Evolutionary conservation across 2,113 vertebrate species (phyloP), one percentile per base, ranked within the genome.

Genomic region (Tyrannus savana): DNA sequence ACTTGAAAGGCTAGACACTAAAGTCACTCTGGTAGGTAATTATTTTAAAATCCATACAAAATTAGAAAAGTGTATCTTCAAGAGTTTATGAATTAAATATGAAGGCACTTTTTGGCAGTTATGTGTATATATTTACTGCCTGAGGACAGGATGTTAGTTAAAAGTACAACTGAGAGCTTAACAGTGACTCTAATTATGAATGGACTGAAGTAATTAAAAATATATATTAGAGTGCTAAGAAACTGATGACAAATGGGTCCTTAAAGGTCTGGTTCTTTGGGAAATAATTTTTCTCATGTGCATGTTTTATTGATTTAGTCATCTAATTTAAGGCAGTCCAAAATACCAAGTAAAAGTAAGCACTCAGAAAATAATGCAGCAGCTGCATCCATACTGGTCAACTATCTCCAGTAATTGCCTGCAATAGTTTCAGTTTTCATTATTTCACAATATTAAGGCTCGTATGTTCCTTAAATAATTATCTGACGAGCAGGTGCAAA

Each of bases 81-180:
- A 1, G 5, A 87, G 69, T 94, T 95, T 58, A 95, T 93, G 73
- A 95, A 95, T 96, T 93, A 87, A 93, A 89, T 94, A 95, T 68
- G 86, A 96, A 97, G 96, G 90, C 95, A 96, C 83, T 83, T 96
- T 59, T 58, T 93, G 95, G 93, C 80, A 96, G 83, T 82, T 86
- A 47, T 68, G 44, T 81, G 58, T 74, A 86, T 78, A 42, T 59
- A 93, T 90, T 60, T 93, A 86, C 92, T 81, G 83, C 60, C 95
- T 56, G 75, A 89, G 83, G 86, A 91, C 76, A 86, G 71, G 71
- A 90, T 59, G 50, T 80, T 79, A 84, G 52, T 67, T 95, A 75
- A 42, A 92, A 92, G 56, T 50, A 96, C 69, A 93, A 81, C 35
- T 78, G 79, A 84, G 66, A 84, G 47, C 66, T 82, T 86, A 96